Conservation (phyloP, 2,113 vertebrate genomes). For the Anhinga anhinga region DNA sequence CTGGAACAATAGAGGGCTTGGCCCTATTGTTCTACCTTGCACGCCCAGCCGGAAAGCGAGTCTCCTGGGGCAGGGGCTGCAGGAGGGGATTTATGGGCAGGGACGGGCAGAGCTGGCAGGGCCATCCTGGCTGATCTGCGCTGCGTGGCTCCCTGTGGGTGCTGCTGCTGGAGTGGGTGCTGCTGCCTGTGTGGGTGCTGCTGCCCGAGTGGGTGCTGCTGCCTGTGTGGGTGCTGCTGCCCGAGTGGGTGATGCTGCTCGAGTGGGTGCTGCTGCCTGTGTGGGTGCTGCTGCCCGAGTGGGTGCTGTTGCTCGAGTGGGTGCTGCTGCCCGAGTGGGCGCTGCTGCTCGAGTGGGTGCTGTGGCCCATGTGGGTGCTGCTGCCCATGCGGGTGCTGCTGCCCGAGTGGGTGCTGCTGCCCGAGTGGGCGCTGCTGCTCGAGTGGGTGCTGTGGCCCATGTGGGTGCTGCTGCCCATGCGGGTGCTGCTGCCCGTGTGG, state of each 20-base stretch:
- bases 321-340: too few relatives aligned
- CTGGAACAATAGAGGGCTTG: slow-evolving; percentile 53
- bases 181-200: too few relatives aligned
- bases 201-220: neutral
- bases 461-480: too few relatives aligned
- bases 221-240: neutral
- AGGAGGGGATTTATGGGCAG: neutral
- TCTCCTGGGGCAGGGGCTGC: neutral
- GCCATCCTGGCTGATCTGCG: rapidly evolving
- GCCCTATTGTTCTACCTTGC: slow-evolving; percentile 55
- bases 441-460: too few relatives aligned
- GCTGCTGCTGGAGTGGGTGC: neutral
- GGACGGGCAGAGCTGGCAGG: neutral
- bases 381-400: too few relatives aligned
- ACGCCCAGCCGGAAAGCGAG: slow-evolving; percentile 1
- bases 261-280: too few relatives aligned
- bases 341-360: neutral
- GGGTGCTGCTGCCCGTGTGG: too few relatives aligned
- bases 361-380: too few relatives aligned
- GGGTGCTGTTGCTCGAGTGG: too few relatives aligned
- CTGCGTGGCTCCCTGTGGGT: neutral
- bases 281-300: too few relatives aligned
- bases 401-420: too few relatives aligned
- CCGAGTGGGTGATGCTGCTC: neutral
- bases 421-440: neutral